Evolutionary conservation across 2,888 invertebrate species (phyloP).

Genomic region (Panzeria rudis): DNA sequence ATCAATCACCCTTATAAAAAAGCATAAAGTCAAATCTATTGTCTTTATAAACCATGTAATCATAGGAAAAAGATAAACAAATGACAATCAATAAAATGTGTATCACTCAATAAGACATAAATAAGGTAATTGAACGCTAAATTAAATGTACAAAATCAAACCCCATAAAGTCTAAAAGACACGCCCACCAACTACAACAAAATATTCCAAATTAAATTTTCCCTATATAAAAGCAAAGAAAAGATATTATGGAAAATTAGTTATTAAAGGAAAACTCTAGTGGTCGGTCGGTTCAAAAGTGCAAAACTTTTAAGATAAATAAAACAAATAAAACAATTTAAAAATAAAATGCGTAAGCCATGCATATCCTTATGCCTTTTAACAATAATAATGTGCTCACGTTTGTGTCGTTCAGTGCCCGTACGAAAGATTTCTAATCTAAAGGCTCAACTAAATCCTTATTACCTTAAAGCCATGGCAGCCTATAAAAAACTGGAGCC

Average conservation of each 20-base stretch:
- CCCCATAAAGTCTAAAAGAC: slow-evolving; percentile 68
- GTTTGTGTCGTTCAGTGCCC: slow-evolving; percentile 71
- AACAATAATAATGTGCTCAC: slow-evolving; percentile 50
- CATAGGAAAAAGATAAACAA: background rate
- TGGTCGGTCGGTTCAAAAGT: slow-evolving; percentile 34
- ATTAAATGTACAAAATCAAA: slow-evolving; percentile 63
- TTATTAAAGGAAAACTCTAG: slow-evolving; percentile 48
- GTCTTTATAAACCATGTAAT: slow-evolving; percentile 10
- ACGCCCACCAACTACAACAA: slow-evolving; percentile 50
- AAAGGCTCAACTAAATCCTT: slow-evolving; percentile 76
- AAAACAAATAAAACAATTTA: slow-evolving; percentile 48
- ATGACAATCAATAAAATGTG: slow-evolving; percentile 49
- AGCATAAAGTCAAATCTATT: slow-evolving; percentile 9
- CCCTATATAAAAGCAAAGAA: slow-evolving; percentile 55
- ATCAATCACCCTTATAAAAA: slow-evolving; percentile 63
- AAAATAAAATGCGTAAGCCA: slow-evolving; percentile 67
- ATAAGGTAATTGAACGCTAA: slow-evolving; percentile 68
- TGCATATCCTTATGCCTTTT: slow-evolving; percentile 61
- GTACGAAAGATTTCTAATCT: slow-evolving; percentile 59
- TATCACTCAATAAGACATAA: slow-evolving; percentile 63
- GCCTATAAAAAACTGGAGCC: slow-evolving; percentile 80
- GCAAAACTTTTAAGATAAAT: slow-evolving; percentile 16
- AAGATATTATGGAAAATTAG: slow-evolving; percentile 50
- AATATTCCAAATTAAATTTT: slow-evolving; percentile 17
- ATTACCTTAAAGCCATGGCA: slow-evolving; percentile 78